Percentiles rank a stretch among this genome's conserved stretches.
Evolutionary conservation across 2,113 vertebrate species (phyloP).

Genomic region (Meles meles): DNA sequence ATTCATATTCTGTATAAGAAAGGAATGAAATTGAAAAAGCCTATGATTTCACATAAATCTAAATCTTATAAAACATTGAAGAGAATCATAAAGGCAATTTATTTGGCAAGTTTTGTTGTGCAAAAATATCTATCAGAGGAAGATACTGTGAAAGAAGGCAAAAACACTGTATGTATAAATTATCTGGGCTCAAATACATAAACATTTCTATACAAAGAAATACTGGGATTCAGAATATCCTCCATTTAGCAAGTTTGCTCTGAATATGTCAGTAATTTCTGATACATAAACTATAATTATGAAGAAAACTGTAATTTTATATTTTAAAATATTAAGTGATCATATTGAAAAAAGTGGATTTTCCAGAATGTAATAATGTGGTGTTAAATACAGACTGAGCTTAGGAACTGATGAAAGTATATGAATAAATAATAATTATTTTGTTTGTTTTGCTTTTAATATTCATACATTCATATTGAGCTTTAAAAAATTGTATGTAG

Average conservation of each 20-base stretch:
- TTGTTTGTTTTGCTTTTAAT: not conserved
- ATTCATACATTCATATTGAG: not conserved
- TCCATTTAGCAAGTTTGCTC: not conserved
- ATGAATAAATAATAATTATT: not conserved
- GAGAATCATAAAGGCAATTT: not conserved
- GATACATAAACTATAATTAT: not conserved
- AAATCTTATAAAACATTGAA: slow-evolving; percentile 2
- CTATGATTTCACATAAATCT: slow-evolving; percentile 26
- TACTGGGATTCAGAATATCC: not conserved
- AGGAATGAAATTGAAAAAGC: not conserved
- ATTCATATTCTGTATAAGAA: slow-evolving; percentile 11
- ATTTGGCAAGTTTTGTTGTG: not conserved
- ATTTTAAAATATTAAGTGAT: not conserved
- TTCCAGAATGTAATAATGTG: not conserved
- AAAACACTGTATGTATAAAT: not conserved
- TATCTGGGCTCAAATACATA: not conserved
- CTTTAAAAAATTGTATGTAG: not conserved
- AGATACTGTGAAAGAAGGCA: not conserved
- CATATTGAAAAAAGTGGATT: not conserved
- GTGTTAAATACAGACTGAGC: not conserved
- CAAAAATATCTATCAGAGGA: slow-evolving; percentile 12
- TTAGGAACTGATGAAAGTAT: not conserved
- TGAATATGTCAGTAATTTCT: not conserved
- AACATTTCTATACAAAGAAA: not conserved
- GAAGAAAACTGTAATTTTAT: not conserved